These are phyloP conservation scores for Brachyptera risi DNA, from an alignment of 2,888 invertebrate genomes.

Conservation along the genomic window DNA sequence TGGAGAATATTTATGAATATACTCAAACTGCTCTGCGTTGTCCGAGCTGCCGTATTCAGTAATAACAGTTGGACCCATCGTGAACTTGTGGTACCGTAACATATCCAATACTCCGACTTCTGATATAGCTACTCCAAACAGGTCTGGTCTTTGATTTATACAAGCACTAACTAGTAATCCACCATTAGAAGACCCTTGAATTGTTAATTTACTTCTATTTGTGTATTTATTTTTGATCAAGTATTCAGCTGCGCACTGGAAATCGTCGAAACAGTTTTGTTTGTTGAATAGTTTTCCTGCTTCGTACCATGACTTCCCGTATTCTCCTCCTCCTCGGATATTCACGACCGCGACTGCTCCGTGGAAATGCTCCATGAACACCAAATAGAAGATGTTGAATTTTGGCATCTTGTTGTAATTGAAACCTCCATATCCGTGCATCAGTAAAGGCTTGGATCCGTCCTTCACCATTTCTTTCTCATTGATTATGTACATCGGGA, in stretches of 20 bases:
- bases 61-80: conserved; percentile 55
- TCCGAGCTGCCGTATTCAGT: conserved; percentile 55
- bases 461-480: conserved; percentile 57
- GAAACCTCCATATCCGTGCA: conserved; percentile 59
- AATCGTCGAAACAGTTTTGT: conserved; percentile 56
- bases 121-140: conserved; percentile 51
- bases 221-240: conserved; percentile 49
- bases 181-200: conserved; percentile 55
- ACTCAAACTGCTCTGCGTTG: conserved; percentile 48
- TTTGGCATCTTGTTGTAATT: conserved; percentile 50
- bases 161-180: conserved; percentile 53
- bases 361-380: conserved; percentile 50
- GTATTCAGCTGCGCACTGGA: conserved; percentile 51
- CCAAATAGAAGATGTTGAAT: conserved; percentile 49
- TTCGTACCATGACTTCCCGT: conserved; percentile 56
- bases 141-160: conserved; percentile 53
- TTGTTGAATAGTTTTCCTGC: conserved; percentile 49
- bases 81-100: conserved; percentile 56
- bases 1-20: conserved; percentile 49
- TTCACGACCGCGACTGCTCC: conserved; percentile 53
- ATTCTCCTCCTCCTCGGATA: conserved; percentile 56
- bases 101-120: conserved; percentile 57
- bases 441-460: conserved; percentile 46
- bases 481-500: conserved; percentile 93
- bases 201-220: conserved; percentile 44